Percentiles rank a stretch among this genome's conserved stretches.
Evolutionary conservation across 2,888 invertebrate species (phyloP).

Genomic region (Rugalucina vietnamica): DNA sequence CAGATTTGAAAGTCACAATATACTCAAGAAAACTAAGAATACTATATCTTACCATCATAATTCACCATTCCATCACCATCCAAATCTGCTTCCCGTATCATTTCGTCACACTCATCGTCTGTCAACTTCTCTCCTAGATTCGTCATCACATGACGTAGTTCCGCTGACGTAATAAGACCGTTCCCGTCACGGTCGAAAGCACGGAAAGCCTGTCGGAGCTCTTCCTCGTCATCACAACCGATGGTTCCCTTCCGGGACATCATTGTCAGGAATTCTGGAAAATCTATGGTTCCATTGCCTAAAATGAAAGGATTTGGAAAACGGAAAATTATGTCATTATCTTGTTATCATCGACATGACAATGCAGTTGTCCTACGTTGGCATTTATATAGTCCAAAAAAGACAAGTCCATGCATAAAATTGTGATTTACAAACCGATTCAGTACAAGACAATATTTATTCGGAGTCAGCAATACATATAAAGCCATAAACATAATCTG

Average conservation of each 20-base stretch:
- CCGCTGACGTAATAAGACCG: conserved; percentile 99
- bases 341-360: no score
- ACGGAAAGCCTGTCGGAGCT: conserved; percentile 84
- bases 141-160: conserved; percentile 99
- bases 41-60: conserved; percentile 91
- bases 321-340: no score
- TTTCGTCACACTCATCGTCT: conserved; percentile 99
- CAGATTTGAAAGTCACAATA: no score
- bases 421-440: no score
- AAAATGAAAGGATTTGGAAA: no score
- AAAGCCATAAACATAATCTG: no score
- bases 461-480: no score
- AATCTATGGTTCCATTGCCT: conserved; percentile 16
- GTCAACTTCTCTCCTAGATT: conserved; percentile 99
- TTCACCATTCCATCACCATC: conserved; percentile 99
- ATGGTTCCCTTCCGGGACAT: background rate
- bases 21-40: no score
- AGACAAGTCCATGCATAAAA: no score
- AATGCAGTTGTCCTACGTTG: no score
- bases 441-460: no score
- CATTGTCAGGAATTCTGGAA: conserved; percentile 21
- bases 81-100: conserved; percentile 99
- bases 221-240: background rate
- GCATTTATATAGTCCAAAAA: no score
- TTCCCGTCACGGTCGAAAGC: conserved; percentile 99